Conservation (phyloP, 2,888 invertebrate genomes). For the Sinohyriopsis cumingii region DNA sequence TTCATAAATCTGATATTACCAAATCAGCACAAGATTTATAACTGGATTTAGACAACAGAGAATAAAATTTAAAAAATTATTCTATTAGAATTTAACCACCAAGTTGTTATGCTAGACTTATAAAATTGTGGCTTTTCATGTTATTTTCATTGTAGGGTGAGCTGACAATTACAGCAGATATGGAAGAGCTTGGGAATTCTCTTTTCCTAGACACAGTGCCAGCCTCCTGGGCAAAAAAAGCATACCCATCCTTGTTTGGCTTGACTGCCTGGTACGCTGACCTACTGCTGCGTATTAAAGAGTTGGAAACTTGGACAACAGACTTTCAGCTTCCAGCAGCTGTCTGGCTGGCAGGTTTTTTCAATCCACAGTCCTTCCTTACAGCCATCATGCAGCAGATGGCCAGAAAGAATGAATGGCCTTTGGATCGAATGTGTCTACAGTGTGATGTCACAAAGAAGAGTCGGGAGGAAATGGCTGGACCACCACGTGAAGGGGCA, state of each 20-base stretch:
- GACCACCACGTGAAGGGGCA: constrained; percentile 88
- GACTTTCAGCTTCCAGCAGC: constrained; percentile 89
- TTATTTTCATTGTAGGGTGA: constrained; percentile 80
- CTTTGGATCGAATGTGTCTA: constrained; percentile 95
- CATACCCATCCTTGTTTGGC: constrained; percentile 92
- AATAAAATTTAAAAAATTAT: no score
- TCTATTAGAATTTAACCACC: no score
- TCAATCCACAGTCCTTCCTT: constrained; percentile 95
- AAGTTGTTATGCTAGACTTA: no score
- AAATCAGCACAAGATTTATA: no score
- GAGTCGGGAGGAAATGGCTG: constrained; percentile 90
- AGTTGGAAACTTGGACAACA: constrained; percentile 89
- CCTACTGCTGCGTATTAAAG: constrained; percentile 84
- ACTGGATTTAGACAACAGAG: no score
- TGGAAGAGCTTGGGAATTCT: constrained; percentile 94
- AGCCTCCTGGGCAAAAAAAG: constrained; percentile 86
- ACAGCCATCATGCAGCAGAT: constrained; percentile 98
- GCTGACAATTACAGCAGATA: constrained; percentile 94
- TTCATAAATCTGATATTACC: no score
- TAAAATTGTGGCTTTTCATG: neutral
- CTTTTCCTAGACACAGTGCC: constrained; percentile 91
- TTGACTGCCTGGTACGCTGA: constrained; percentile 95
- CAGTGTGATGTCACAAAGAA: constrained; percentile 98
- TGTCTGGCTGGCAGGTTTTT: constrained; percentile 97
- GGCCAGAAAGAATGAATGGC: constrained; percentile 91